These are phyloP conservation scores for Tenrec ecaudatus DNA, from an alignment of 2,113 vertebrate species.

Conservation along the genomic window DNA sequence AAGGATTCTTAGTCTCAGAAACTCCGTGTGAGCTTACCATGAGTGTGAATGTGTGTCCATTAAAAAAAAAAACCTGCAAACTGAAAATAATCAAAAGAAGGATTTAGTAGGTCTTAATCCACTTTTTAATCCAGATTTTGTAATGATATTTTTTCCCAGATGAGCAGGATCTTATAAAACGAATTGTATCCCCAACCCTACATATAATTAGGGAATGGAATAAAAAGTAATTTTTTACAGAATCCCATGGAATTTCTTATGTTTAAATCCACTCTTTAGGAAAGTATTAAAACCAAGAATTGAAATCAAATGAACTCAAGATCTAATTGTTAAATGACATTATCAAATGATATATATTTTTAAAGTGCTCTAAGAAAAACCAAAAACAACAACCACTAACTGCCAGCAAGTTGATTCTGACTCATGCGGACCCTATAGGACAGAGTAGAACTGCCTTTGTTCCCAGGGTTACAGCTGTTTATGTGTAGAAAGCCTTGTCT, in stretches of 20 bases:
- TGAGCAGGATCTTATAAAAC: neutral
- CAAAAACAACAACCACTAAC: too few species aligned
- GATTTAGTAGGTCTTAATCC: neutral
- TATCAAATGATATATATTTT: neutral
- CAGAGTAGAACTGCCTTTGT: too few species aligned
- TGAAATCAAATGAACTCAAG: slow-evolving; percentile 28
- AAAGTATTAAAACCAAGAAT: slow-evolving; percentile 8
- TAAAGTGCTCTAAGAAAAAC: too few species aligned
- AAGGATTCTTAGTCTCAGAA: too few species aligned
- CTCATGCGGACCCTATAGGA: too few species aligned
- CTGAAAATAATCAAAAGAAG: neutral
- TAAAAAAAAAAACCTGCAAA: neutral
- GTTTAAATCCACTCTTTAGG: slow-evolving; percentile 23
- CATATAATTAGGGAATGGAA: neutral
- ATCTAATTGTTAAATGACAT: slow-evolving; percentile 8
- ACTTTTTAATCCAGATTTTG: slow-evolving; percentile 25
- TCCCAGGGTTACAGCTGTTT: too few species aligned
- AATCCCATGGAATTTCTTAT: neutral
- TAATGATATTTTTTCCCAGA: neutral
- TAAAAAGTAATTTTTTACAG: slow-evolving; percentile 40
- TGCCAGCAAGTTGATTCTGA: too few species aligned
- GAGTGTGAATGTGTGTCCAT: neutral
- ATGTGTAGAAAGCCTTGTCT: too few species aligned
- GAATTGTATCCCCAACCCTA: neutral
- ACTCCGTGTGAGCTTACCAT: too few species aligned